Base-by-base conservation (phyloP, 2,113 vertebrate genomes). In the Caretta caretta region DNA sequence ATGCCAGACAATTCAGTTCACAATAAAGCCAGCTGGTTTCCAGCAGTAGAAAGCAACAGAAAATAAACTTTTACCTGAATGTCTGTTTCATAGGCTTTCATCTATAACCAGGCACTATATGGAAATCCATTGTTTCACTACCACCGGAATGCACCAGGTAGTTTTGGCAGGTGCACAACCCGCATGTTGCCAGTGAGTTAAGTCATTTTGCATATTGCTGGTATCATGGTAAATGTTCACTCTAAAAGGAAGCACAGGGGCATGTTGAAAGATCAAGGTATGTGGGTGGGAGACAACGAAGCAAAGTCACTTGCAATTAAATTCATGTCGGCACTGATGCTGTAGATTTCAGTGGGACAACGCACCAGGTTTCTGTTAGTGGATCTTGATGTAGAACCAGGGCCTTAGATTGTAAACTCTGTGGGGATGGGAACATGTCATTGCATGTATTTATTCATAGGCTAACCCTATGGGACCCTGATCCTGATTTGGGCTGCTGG, bases 241-340 rank as follows among this genome's bases (percentile, higher is more conserved):
- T 8, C 42, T 50, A n/a, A 87, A 38, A 78, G 59, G 42, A 76
- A 24, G 42, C 31, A 22, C 9, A n/a, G 56, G 50, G 81, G 22
- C 0, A 0, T 19, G 35, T 19, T 50, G n/a, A 93, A 57, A 19
- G 38, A 5, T 31, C 1, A 10, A 53, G 54, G 42, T 69, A 80
- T 42, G 72, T 91, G 83, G 65, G 51, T 51, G 85, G 16, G 25
- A 94, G 17, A 1, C 72, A 90, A 72, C 35, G 78, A 89, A 93
- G n/a, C 13, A 80, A 62, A 88, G 69, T 42, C 35, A 72, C n/a
- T 72, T 22, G 51, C 42, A 69, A 35, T 8, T 69, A 9, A 48
- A 42, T 11, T 4, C 42, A 50, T n/a, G 24, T 1, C 0, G 81
- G n/a, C 19, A 84, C 72, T 78, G 86, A 59, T 88, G 86, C 95